Evolutionary conservation across 1,140 invertebrate species (phyloP), one percentile per base, ranked within the genome.

Genomic region (Heterodera carotae): DNA sequence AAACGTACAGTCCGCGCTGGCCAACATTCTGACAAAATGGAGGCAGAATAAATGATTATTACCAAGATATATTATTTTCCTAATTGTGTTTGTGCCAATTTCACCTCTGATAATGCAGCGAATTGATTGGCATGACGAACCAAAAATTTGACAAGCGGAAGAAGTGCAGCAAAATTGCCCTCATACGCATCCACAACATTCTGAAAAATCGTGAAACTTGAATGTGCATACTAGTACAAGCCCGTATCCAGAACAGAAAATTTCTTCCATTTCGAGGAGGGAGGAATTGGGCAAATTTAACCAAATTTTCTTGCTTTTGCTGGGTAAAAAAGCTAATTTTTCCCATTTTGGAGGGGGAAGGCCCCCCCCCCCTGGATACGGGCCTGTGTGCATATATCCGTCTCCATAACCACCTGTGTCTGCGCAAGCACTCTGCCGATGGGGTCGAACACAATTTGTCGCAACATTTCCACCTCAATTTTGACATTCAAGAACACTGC

Each of bases 361-460:
- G n/a, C n/a, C n/a, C n/a, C n/a, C n/a, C n/a, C n/a, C n/a, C n/a
- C n/a, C n/a, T n/a, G n/a, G n/a, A n/a, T n/a, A n/a, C n/a, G n/a
- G n/a, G n/a, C n/a, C n/a, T n/a, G n/a, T n/a, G n/a, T n/a, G n/a
- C n/a, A n/a, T n/a, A n/a, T n/a, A n/a, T n/a, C n/a, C n/a, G n/a
- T n/a, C n/a, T n/a, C n/a, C n/a, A n/a, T n/a, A n/a, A n/a, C 36
- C 33, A 78, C 77, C 76, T 66, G 31, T 8, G 48, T 29, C 22
- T 85, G 76, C 25, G 33, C 43, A 2, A 85, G 66, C 15, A 78
- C 81, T 29, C 56, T 70, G 1, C 69, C 68, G 36, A 86, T 56
- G 8, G 86, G 86, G 48, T 69, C 76, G 27, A 73, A 71, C 2
- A 85, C 68, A 36, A 88, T 81, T 69, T 81, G 77, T 22, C 84